These are phyloP conservation scores for Troides aeacus DNA, from an alignment of 2,888 invertebrate genomes.

Conservation along the genomic window DNA sequence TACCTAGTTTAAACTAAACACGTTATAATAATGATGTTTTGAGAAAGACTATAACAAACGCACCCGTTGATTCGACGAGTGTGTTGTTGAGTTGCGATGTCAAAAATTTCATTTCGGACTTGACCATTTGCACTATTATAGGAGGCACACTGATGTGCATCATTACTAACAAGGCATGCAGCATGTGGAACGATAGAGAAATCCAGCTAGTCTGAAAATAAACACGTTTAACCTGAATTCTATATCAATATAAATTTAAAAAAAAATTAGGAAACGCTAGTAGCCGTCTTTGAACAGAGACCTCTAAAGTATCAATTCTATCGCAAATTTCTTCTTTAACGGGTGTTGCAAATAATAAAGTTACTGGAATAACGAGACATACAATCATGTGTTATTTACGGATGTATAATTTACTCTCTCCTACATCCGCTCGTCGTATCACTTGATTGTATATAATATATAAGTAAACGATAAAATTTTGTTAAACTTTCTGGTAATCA, in stretches of 20 bases:
- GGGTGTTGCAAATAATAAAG: too few relatives aligned
- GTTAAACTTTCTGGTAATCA: too few relatives aligned
- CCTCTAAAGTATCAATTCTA: too few relatives aligned
- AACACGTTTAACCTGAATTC: neutral
- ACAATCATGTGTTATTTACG: too few relatives aligned
- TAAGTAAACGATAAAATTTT: too few relatives aligned
- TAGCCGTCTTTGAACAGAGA: too few relatives aligned
- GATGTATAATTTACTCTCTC: too few relatives aligned
- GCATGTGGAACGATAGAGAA: neutral
- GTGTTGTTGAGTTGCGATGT: neutral
- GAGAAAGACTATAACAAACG: neutral
- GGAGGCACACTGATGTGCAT: constrained; percentile 12
- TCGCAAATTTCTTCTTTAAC: too few relatives aligned
- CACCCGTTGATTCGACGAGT: constrained; percentile 10
- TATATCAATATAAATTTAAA: neutral
- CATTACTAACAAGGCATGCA: neutral
- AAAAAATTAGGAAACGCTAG: too few relatives aligned
- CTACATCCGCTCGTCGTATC: too few relatives aligned
- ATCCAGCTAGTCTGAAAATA: neutral
- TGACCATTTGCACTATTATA: constrained; percentile 15
- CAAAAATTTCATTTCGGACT: constrained; percentile 14
- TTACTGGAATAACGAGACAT: too few relatives aligned
- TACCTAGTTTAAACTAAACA: neutral
- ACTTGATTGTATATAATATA: too few relatives aligned
- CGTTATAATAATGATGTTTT: neutral